Base-by-base conservation (phyloP, 2,888 invertebrate species). In the Diarsia rubi region DNA sequence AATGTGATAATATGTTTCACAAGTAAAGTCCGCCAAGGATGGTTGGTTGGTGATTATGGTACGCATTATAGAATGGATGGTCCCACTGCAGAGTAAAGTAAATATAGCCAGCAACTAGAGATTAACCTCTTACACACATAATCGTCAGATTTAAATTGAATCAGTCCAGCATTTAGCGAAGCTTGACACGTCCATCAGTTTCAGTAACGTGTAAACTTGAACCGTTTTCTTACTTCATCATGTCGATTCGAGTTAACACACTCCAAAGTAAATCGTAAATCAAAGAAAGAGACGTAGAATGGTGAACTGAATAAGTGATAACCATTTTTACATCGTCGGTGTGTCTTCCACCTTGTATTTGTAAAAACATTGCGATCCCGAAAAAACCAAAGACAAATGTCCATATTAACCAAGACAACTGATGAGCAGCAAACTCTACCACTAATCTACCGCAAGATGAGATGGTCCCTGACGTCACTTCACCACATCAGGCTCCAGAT, bases 381-480 rank as follows among this genome's bases (percentile, higher is more conserved):
- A 24, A 37, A 16, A 73, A 69, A 5, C 59, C 19, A 59, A 19
- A 59, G 42, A 11, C 12, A 71, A 24, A 44, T n/a, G 3, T 19
- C 27, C 14, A 11, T 16, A 21, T 11, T 24, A 57, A 16, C 16
- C 19, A n/a, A 45, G 1, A 65, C 2, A 19, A 52, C 14, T 9
- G 2, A 37, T 14, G 16, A 52, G 1, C n/a, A 27, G 59, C 8
- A 57, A 63, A 66, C 37, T 27, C 37, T 3, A 67, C 11, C 14
- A 47, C 57, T 27, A 42, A 24, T 47, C 21, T 12, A 27, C 62
- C 47, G 21, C 24, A 67, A 45, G 37, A 69, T 62, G 60, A 77
- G 60, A 57, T 77, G 63, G 80, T n/a, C 24, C 37, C 45, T 65
- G 65, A 69, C 66, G 66, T 66, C 59, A 75, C 24, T 37, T 37